Evolutionary conservation across 1,140 invertebrate species (phyloP), one percentile per base, ranked within the genome.

Genomic region (Acromyrmex charruanus): DNA sequence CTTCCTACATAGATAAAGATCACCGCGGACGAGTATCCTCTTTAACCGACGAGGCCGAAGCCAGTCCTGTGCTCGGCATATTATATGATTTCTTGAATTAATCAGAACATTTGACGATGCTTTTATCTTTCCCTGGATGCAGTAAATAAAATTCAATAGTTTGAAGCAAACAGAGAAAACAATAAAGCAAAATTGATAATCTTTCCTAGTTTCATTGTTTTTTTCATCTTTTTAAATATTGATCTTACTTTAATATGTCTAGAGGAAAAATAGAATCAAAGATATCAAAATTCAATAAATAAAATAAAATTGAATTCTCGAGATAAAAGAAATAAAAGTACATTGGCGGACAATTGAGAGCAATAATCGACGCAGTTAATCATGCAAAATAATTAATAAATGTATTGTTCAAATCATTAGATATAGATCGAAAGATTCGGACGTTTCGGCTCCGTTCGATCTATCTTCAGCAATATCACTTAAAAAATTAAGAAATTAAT

Each of bases 1-100:
- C 91, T 92, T 92, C 91, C 92, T 92, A 91, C 87, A 90, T 88
- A 92, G 91, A 92, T 92, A 92, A 90, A 86, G 59, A 92, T 92
- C 91, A 21, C 25, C 81, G 44, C 65, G 88, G 72, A 77, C 88
- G 91, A 86, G 88, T 81, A 91, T 89, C 88, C 90, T 91, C 87
- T 89, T 92, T 90, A 91, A 90, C 59, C 85, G 88, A 85, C 84
- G 90, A 92, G 90, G 79, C 90, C 91, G 65, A 7, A 81, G 88
- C 84, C 77, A 84, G 66, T 85, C 61, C 71, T 74, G 53, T 74
- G 61, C 35, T 35, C 61, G 72, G 81, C 81, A 91, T 44, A 44
- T 91, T 89, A 88, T 90, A 77, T 84, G 77, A 92, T 90, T 88
- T 85, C 69, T 72, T 85, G 90, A 90, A 92, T 91, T 87, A 88